Evolutionary conservation across 2,888 invertebrate species (phyloP), one percentile per base, ranked within the genome.

Genomic region (Onthophagus sagittarius): DNA sequence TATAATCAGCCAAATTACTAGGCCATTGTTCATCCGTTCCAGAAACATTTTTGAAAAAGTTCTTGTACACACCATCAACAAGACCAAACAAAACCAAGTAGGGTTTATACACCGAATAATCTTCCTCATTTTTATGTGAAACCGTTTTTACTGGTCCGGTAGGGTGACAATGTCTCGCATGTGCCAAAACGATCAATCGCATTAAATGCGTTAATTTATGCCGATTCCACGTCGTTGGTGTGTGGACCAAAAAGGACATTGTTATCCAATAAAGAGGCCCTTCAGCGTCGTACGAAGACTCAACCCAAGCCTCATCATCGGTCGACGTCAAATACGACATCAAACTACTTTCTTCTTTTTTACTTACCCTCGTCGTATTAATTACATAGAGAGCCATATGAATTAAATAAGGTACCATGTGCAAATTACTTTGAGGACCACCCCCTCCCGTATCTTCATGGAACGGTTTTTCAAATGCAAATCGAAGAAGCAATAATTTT

Each of bases 361-460:
- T 87, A 2, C 90, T 90, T 62, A 93, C 92, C 65, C 94, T 90
- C 0, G 92, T 92, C 89, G 97, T 96, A 83, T 97, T 95, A 80
- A 97, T 91, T 77, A 96, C 94, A 85, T 98, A 98, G 14, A 98
- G 91, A 15, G 96, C 95, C 90, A 97, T 96, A 85, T 98, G 98
- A 76, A 95, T 88, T 73, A 98, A 88, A 83, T 98, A 98, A 6
- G 98, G 98, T 76, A 98, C 91, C 81, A 99, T 92, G 87, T 98
- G 97, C 93, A 98, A 94, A 87, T 98, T 98, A 77, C 97, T 97
- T 82, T 98, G 96, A 11, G 97, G 95, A 0, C 98, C 98, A 80
- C 97, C 97, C 78, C 97, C 99, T 14, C 98, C 98, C 0, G 97
- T 96, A 86, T 99, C 98, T 84, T 97, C 97, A 84, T 98, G 97